Evolutionary conservation across 2,797 vertebrate genomes (phyloP), one percentile per base, ranked within the genome.

Genomic region (Spheniscus humboldti): DNA sequence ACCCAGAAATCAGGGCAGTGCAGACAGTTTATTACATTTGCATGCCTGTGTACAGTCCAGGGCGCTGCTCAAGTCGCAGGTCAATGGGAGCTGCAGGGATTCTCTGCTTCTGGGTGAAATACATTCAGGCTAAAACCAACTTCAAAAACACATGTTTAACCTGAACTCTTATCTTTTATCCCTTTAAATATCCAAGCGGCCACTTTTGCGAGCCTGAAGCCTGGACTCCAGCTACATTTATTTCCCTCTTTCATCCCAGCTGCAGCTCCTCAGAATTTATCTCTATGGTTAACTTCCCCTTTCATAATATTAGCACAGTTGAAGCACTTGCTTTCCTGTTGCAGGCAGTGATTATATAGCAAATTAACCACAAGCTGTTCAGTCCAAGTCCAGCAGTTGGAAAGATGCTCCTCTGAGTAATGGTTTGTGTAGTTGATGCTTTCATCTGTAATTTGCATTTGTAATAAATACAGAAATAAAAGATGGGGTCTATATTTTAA

Each of bases 321-420:
- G 92, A 95, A 98, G 97, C 97, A 95, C 97, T 98, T 97, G 94
- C 97, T 96, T 97, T 97, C 96, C 95, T 94, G 96, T 98, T 98
- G 97, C 98, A 98, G 96, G 97, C 98, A 98, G 98, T 98, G 98
- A 98, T 98, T 98, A 98, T 97, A 98, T 98, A 98, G 98, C 97
- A 98, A 98, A 98, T 98, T 98, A 98, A 98, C 97, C 98, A 98
- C 98, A 98, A 98, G 98, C 98, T 98, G 98, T 98, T 98, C 96
- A 59, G 97, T 97, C 97, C 97, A 97, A 90, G 87, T 97, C 98
- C 91, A 98, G 97, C 97, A 98, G 97, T 98, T 98, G 97, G 97
- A 98, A 97, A 98, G 98, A 98, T 95, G 96, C 96, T 97, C 94
- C 97, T 97, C 97, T 98, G 98, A 98, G 98, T 98, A 98, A 98